Evolutionary conservation across 2,113 vertebrate genomes (phyloP).

Genomic region (Oreocharis arfaki): DNA sequence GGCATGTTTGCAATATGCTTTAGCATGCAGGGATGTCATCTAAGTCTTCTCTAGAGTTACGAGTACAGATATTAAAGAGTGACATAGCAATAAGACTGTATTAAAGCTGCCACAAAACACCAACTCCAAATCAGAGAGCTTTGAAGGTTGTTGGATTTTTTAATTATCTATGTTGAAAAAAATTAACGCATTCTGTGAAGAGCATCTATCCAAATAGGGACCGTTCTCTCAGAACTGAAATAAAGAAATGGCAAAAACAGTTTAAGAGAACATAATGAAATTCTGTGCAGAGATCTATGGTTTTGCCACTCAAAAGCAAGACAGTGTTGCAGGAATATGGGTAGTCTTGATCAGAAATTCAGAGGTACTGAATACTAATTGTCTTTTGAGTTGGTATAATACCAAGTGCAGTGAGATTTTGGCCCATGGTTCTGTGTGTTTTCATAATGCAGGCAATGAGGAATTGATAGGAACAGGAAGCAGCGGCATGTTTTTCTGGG

Average conservation of each 20-base stretch:
- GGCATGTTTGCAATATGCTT: background rate
- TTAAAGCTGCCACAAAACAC: constrained; percentile 34
- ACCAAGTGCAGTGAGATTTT: background rate
- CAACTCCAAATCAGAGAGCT: background rate
- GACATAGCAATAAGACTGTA: background rate
- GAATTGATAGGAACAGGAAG: background rate
- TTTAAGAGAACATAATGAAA: constrained; percentile 10
- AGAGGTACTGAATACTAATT: background rate
- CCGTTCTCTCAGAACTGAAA: background rate
- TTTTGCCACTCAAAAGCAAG: background rate
- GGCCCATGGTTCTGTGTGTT: background rate
- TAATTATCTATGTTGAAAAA: background rate
- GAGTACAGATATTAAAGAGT: constrained; percentile 6
- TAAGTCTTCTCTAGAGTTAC: constrained; percentile 1
- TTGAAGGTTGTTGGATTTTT: background rate
- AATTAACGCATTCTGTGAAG: background rate
- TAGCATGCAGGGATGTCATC: background rate
- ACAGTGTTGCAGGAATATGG: background rate
- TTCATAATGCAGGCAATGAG: background rate
- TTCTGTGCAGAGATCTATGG: background rate
- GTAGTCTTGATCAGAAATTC: background rate
- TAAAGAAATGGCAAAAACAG: constrained; percentile 2
- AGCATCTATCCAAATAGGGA: background rate
- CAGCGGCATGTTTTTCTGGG: background rate
- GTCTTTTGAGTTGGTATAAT: background rate